Evolutionary conservation across 2,113 vertebrate genomes (phyloP).

Genomic region (Platichthys stellatus): DNA sequence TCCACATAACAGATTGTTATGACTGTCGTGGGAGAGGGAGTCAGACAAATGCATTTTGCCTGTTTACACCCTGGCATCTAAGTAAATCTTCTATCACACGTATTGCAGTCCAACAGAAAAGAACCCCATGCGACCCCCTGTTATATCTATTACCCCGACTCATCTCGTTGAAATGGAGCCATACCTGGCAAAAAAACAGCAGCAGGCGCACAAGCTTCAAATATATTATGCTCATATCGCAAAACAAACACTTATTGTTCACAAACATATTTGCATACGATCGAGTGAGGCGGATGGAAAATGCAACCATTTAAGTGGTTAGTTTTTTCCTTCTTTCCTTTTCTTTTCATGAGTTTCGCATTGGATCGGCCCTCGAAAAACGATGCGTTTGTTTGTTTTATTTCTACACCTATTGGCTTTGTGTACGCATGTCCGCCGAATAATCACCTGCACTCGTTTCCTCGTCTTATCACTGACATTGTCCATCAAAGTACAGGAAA

Average conservation of each 20-base stretch:
- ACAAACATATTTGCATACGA: constrained; percentile 56
- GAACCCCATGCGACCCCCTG: constrained; percentile 58
- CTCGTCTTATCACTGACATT: constrained; percentile 39
- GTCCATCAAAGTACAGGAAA: constrained; percentile 45
- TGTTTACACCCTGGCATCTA: constrained; percentile 1
- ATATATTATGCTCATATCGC: constrained; percentile 31
- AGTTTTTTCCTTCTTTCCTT: constrained; percentile 48
- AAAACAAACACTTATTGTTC: constrained; percentile 50
- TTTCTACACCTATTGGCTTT: constrained; percentile 36
- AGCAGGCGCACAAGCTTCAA: constrained; percentile 46
- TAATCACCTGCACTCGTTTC: constrained; percentile 45
- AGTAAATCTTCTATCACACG: constrained; percentile 47
- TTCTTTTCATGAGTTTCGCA: constrained; percentile 50
- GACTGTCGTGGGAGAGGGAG: no score
- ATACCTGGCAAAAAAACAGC: constrained; percentile 67
- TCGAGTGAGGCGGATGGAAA: constrained; percentile 24
- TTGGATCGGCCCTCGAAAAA: constrained; percentile 40
- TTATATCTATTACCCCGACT: constrained; percentile 69
- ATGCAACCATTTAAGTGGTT: constrained; percentile 46
- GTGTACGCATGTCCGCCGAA: constrained; percentile 31
- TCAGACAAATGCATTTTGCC: no score
- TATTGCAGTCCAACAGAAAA: constrained; percentile 38
- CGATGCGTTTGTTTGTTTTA: constrained; percentile 39
- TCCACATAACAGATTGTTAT: constrained; percentile 68
- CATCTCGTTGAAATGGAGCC: constrained; percentile 74